Evolutionary conservation across 2,113 vertebrate genomes (phyloP).

Genomic region (Ochotona princeps): DNA sequence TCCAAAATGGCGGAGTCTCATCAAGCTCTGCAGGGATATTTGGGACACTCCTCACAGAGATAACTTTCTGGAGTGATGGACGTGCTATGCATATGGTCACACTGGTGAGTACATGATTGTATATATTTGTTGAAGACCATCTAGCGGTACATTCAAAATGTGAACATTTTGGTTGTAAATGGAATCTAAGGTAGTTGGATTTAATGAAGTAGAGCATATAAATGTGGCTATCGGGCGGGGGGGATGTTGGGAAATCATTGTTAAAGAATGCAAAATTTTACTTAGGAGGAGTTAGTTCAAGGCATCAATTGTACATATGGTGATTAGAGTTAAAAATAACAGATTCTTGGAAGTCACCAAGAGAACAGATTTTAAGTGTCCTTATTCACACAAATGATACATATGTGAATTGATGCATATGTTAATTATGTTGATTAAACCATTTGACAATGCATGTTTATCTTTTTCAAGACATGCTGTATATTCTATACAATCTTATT

Average conservation of each 20-base stretch:
- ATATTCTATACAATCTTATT: background rate
- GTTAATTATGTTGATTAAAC: background rate
- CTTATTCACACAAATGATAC: background rate
- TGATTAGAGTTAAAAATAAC: background rate
- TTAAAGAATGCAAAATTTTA: background rate
- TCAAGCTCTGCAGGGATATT: too few species aligned
- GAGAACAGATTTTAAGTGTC: background rate
- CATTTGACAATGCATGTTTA: background rate
- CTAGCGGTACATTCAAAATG: background rate
- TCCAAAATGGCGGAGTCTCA: too few species aligned
- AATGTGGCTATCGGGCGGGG: background rate
- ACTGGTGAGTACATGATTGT: background rate
- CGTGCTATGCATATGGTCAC: background rate
- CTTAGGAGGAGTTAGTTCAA: background rate
- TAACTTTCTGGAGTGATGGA: background rate
- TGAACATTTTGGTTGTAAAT: background rate
- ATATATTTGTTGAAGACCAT: slow-evolving; percentile 8
- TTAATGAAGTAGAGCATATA: background rate
- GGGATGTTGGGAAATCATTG: background rate
- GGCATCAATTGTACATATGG: background rate
- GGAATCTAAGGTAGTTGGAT: background rate
- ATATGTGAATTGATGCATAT: background rate
- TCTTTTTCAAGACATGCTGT: background rate
- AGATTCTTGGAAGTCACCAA: background rate
- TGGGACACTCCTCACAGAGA: background rate